Conservation (phyloP, 2,888 invertebrate genomes). For the Epistrophe grossulariae region DNA sequence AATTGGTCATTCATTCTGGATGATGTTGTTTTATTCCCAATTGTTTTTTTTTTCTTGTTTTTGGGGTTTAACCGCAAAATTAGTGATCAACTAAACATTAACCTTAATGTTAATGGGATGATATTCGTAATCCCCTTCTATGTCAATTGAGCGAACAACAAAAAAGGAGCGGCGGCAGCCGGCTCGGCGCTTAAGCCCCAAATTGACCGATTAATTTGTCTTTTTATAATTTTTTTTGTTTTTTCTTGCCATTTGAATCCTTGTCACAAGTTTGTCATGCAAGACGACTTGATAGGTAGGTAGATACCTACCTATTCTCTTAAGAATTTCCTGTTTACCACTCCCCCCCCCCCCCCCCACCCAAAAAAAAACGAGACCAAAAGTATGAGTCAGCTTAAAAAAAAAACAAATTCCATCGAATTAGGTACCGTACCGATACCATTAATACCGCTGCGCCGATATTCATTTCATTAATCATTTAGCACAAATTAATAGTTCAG, state of each 20-base stretch:
- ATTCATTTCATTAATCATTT: slow-evolving; percentile 51
- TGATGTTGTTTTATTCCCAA: slow-evolving; percentile 40
- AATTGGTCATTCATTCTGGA: slow-evolving; percentile 1
- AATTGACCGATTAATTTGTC: slow-evolving; percentile 62
- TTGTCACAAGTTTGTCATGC: slow-evolving; percentile 37
- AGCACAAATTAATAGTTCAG: slow-evolving; percentile 30
- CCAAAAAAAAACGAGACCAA: background rate
- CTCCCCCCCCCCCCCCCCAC: no score
- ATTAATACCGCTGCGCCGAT: background rate
- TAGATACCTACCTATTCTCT: no score
- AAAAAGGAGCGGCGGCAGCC: slow-evolving; percentile 19
- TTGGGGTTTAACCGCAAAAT: slow-evolving; percentile 44
- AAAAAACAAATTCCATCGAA: background rate
- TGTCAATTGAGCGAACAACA: background rate
- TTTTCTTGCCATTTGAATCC: slow-evolving; percentile 44
- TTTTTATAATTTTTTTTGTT: slow-evolving; percentile 14
- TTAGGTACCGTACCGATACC: background rate
- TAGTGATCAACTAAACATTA: slow-evolving; percentile 64
- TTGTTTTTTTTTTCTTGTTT: slow-evolving; percentile 37
- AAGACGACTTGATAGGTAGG: no score
- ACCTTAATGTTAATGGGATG: slow-evolving; percentile 64
- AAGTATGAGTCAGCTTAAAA: slow-evolving; percentile 38
- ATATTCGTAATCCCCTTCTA: slow-evolving; percentile 52
- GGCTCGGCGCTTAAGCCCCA: slow-evolving; percentile 14
- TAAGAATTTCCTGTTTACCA: slow-evolving; percentile 53